Percentiles rank a stretch among this genome's conserved stretches.
Conservation (phyloP, 2,797 vertebrate genomes). For the Chaetodon trifasciatus region DNA sequence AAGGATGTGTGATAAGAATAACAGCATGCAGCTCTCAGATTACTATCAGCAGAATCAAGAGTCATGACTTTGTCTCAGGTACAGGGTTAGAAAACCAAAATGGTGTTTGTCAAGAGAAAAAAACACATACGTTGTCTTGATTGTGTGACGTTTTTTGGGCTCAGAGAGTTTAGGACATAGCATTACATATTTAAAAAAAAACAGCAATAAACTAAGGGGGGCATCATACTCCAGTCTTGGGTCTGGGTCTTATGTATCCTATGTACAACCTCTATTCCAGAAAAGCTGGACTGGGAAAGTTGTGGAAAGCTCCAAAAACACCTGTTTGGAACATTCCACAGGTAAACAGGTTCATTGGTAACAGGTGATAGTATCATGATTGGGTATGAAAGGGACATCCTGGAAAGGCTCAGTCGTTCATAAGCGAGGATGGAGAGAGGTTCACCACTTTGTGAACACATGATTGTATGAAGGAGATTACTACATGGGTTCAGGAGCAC, state of each 20-base stretch:
- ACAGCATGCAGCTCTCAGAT: background rate
- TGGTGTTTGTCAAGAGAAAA: conserved; percentile 2
- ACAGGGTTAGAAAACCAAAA: background rate
- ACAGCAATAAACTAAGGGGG: background rate
- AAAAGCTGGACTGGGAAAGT: too few species aligned
- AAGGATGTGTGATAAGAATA: background rate
- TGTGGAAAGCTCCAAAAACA: too few species aligned
- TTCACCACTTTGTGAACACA: too few species aligned
- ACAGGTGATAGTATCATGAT: too few species aligned
- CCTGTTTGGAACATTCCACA: too few species aligned
- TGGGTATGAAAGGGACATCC: too few species aligned
- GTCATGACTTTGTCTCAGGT: background rate
- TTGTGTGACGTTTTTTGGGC: background rate
- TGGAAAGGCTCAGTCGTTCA: too few species aligned
- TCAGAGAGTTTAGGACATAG: background rate
- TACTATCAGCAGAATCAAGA: background rate
- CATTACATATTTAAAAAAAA: background rate
- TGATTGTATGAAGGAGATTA: too few species aligned
- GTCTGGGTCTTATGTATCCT: background rate
- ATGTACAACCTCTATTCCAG: background rate
- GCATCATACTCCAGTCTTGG: too few species aligned
- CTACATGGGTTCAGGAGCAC: too few species aligned
- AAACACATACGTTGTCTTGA: background rate
- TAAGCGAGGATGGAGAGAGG: too few species aligned
- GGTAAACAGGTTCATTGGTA: too few species aligned